Evolutionary conservation across 2,797 vertebrate genomes (phyloP).

Genomic region (Intellagama lesueurii): DNA sequence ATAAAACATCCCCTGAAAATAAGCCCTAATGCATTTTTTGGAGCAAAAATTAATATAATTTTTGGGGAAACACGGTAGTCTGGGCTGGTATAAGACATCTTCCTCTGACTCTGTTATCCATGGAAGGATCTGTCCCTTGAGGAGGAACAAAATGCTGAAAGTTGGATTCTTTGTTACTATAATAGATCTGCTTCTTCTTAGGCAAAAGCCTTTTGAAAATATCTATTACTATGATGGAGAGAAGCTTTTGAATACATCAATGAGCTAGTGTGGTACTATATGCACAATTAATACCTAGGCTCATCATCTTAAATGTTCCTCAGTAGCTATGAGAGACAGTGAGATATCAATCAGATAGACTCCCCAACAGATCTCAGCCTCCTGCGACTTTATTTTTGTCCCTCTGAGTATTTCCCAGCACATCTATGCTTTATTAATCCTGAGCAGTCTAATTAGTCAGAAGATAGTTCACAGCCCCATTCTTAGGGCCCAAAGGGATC

Average conservation of each 20-base stretch:
- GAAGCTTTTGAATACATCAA: background rate
- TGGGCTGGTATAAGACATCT: background rate
- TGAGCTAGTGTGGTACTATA: no score
- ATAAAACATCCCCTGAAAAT: no score
- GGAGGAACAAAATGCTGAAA: background rate
- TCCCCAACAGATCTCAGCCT: background rate
- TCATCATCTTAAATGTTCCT: background rate
- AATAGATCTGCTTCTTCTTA: background rate
- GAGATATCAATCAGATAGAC: background rate
- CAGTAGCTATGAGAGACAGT: background rate
- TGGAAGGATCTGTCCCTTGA: background rate
- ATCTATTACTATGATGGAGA: background rate
- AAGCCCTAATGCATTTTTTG: no score
- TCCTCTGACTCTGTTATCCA: background rate
- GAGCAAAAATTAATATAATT: no score
- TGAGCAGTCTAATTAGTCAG: constrained; percentile 24
- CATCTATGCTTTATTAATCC: constrained; percentile 8
- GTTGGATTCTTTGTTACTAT: background rate
- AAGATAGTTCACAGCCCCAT: constrained; percentile 7
- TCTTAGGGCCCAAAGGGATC: background rate
- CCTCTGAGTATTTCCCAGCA: constrained; percentile 22
- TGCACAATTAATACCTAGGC: background rate
- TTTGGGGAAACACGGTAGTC: no score
- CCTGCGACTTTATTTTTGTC: background rate
- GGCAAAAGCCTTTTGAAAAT: background rate